These are phyloP conservation scores for Tigriopus californicus DNA, from an alignment of 2,888 invertebrate species.

Conservation along the genomic window DNA sequence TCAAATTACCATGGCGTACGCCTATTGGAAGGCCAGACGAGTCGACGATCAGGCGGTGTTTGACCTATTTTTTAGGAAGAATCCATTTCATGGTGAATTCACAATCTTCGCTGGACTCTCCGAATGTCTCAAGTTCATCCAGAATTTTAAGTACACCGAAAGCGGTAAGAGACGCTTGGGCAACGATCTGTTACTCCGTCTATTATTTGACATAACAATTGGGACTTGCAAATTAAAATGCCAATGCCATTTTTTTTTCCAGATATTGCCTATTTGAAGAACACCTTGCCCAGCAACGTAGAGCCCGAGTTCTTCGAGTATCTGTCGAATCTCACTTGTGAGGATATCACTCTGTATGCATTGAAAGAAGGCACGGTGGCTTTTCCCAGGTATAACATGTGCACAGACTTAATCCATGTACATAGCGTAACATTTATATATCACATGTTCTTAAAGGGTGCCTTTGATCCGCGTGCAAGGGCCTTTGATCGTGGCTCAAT, in stretches of 20 bases:
- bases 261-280: conserved; percentile 68
- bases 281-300: conserved; percentile 58
- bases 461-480: conserved; percentile 86
- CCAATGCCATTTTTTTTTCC: too few relatives aligned
- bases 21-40: conserved; percentile 93
- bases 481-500: conserved; percentile 80
- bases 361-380: conserved; percentile 88
- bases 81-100: conserved; percentile 86
- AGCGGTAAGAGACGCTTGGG: too few relatives aligned
- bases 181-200: too few relatives aligned
- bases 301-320: conserved; percentile 79
- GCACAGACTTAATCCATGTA: too few relatives aligned
- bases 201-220: not conserved
- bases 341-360: conserved; percentile 66
- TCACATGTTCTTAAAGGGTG: conserved; percentile 44
- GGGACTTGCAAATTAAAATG: not conserved
- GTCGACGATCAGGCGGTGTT: conserved; percentile 75
- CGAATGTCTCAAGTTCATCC: conserved; percentile 78
- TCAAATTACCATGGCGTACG: conserved; percentile 97
- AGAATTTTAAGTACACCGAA: conserved; percentile 76
- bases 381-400: conserved; percentile 67
- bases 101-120: conserved; percentile 95
- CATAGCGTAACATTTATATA: too few relatives aligned
- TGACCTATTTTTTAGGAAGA: conserved; percentile 88
- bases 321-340: conserved; percentile 56